Conservation (phyloP, 2,888 invertebrate species). For the Ophion costatus region DNA sequence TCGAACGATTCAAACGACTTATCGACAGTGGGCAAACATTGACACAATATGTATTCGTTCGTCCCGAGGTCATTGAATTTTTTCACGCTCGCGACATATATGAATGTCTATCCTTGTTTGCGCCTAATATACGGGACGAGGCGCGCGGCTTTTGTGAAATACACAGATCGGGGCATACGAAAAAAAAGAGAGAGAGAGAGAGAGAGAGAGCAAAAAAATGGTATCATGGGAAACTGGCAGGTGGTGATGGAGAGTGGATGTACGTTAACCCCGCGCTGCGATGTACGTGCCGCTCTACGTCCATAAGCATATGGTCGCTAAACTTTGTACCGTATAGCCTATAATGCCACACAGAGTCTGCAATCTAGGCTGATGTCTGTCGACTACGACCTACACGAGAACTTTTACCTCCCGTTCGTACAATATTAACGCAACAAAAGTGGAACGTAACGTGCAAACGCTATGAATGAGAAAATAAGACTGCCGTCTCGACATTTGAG, state of each 20-base stretch:
- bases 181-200: neutral
- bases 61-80: constrained; percentile 45
- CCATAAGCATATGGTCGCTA: constrained; percentile 44
- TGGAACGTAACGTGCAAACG: constrained; percentile 37
- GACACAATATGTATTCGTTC: constrained; percentile 41
- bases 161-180: constrained; percentile 24
- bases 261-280: constrained; percentile 53
- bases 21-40: constrained; percentile 35
- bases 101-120: constrained; percentile 9
- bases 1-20: constrained; percentile 56
- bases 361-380: constrained; percentile 60
- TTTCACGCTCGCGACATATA: constrained; percentile 27
- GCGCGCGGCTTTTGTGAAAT: neutral
- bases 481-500: neutral
- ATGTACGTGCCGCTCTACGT: constrained; percentile 14
- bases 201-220: constrained; percentile 17
- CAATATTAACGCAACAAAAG: constrained; percentile 31
- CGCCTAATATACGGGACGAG: constrained; percentile 15
- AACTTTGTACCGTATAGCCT: constrained; percentile 34
- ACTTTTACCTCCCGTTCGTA: constrained; percentile 13
- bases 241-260: constrained; percentile 46
- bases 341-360: constrained; percentile 26
- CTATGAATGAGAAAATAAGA: constrained; percentile 14
- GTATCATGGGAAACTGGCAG: constrained; percentile 57
- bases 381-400: constrained; percentile 45